A percentile compares a stretch with the other conserved stretches of the same genome.
phyloP scores from a whole-genome alignment of 2,888 invertebrate genomes.

The Drosophila multiciliata region DNA sequence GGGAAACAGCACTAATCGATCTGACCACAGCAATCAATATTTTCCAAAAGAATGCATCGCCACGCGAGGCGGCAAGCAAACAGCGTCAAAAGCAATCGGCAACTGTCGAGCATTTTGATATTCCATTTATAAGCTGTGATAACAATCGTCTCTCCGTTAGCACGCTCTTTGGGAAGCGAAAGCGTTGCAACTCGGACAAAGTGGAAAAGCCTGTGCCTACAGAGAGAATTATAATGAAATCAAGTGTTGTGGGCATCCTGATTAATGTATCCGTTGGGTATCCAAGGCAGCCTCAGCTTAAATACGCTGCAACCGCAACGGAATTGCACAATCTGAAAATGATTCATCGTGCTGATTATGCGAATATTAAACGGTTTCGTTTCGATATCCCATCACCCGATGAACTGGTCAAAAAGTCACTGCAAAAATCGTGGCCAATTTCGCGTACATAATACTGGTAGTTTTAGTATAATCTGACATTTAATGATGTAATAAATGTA shows the following conservation, averaged over 20 bases:
- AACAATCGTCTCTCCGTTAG: constrained; percentile 1
- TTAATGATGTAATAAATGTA: constrained; percentile 9
- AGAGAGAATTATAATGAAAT: constrained; percentile 8
- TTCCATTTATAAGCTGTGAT: constrained; percentile 69
- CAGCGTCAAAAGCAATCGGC: constrained; percentile 18
- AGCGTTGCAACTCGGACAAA: neutral
- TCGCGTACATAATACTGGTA: constrained; percentile 45
- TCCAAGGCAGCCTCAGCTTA: constrained; percentile 44
- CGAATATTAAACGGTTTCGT: constrained; percentile 70
- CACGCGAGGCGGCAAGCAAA: constrained; percentile 56
- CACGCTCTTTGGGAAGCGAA: constrained; percentile 7
- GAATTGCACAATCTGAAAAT: constrained; percentile 56
- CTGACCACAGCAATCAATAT: constrained; percentile 74
- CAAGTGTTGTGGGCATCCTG: constrained; percentile 53
- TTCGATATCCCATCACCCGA: constrained; percentile 83
- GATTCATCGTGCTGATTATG: constrained; percentile 49
- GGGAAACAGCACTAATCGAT: constrained; percentile 65
- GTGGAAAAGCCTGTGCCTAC: neutral
- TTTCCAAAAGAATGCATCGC: constrained; percentile 38
- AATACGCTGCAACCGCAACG: constrained; percentile 33
- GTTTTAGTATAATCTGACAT: constrained; percentile 13
- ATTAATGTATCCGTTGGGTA: constrained; percentile 55
- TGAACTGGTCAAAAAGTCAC: constrained; percentile 74
- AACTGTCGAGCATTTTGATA: constrained; percentile 47
- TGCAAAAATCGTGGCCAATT: constrained; percentile 71